Conservation (phyloP, 1,140 invertebrate genomes). For the Megathymus violae region DNA sequence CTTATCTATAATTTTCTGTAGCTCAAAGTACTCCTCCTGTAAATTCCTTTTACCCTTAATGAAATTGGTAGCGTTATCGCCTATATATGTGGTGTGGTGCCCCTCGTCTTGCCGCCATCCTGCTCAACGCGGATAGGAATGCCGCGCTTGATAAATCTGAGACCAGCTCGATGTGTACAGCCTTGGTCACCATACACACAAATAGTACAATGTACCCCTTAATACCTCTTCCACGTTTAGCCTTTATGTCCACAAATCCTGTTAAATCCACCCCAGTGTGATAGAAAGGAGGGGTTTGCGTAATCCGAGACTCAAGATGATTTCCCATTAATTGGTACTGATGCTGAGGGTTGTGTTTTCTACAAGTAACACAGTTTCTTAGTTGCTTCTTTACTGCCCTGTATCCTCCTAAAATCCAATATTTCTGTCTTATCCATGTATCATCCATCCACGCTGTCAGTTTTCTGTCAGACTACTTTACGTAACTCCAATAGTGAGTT, state of each 20-base stretch:
- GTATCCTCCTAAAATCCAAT: constrained; percentile 45
- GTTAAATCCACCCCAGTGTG: constrained; percentile 57
- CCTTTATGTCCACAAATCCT: constrained; percentile 43
- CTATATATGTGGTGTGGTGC: constrained; percentile 49
- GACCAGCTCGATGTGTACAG: constrained; percentile 75
- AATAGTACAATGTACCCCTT: constrained; percentile 70
- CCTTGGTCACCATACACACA: constrained; percentile 65
- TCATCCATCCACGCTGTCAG: too few species aligned
- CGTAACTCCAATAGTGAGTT: constrained; percentile 64
- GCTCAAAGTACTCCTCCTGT: constrained; percentile 18
- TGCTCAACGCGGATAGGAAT: constrained; percentile 56
- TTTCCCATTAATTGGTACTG: constrained; percentile 51
- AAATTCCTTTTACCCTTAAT: constrained; percentile 40
- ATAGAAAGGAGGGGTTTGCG: constrained; percentile 42
- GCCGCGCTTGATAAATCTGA: constrained; percentile 57
- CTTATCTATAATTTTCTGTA: constrained; percentile 1
- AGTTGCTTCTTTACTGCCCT: constrained; percentile 27
- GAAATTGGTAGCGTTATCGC: constrained; percentile 73
- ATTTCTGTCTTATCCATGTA: constrained; percentile 42
- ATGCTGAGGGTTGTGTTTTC: constrained; percentile 30
- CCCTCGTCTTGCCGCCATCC: constrained; percentile 71
- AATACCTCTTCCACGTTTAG: constrained; percentile 43
- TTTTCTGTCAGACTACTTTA: too few species aligned
- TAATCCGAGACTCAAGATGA: constrained; percentile 39
- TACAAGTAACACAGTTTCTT: constrained; percentile 44